phyloP scores from a whole-genome alignment of 2,113 vertebrate species.

The Alligator sinensis region DNA sequence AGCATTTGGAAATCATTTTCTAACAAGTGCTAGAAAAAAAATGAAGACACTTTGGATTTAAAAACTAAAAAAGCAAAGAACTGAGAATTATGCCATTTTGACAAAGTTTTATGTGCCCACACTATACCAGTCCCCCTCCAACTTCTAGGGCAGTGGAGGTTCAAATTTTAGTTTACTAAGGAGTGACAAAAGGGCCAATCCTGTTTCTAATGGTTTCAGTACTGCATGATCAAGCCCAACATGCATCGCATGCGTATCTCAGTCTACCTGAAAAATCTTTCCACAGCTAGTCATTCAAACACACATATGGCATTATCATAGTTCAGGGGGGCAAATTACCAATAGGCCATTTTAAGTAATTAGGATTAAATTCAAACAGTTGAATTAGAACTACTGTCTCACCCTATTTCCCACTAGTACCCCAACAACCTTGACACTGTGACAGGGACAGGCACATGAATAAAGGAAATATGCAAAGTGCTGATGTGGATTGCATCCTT shows the following conservation, averaged over 20 bases:
- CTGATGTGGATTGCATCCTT: slow-evolving; percentile 33
- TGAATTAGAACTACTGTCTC: background rate
- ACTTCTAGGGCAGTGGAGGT: background rate
- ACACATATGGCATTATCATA: background rate
- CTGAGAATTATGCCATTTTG: slow-evolving; percentile 63
- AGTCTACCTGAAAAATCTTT: background rate
- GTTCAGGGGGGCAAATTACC: background rate
- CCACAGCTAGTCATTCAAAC: background rate
- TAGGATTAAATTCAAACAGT: background rate
- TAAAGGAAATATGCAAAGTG: slow-evolving; percentile 32
- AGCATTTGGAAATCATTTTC: slow-evolving; percentile 73
- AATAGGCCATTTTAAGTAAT: background rate
- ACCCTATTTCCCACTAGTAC: background rate
- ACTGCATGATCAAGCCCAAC: background rate
- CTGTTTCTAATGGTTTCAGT: accelerated
- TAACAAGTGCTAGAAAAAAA: slow-evolving; percentile 63
- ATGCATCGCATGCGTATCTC: background rate
- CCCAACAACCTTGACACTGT: slow-evolving; percentile 34
- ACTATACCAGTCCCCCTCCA: background rate
- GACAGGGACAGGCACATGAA: slow-evolving; percentile 19
- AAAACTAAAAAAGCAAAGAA: slow-evolving; percentile 59
- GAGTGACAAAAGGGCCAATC: background rate
- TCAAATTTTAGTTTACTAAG: background rate
- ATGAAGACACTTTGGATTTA: slow-evolving; percentile 57
- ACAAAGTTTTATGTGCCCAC: slow-evolving; percentile 52